These are phyloP conservation scores for Drosophila pseudoobscura DNA, from an alignment of 1,140 invertebrate genomes.

Conservation along the genomic window DNA sequence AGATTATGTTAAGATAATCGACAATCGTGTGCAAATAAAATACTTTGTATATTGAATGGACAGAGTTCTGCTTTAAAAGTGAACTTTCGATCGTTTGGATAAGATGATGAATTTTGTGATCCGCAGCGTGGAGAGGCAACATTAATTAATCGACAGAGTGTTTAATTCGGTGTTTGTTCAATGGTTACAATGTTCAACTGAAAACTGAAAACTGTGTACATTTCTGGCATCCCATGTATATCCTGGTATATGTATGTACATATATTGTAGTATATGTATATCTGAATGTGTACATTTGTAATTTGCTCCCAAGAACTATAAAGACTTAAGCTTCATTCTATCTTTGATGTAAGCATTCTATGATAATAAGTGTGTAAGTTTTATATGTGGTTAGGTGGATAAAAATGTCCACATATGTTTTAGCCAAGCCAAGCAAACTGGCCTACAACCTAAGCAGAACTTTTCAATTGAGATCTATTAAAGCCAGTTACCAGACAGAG, in stretches of 20 bases:
- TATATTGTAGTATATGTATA: constrained; percentile 20
- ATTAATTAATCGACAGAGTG: constrained; percentile 12
- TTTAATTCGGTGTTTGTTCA: constrained; percentile 32
- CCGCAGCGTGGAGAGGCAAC: constrained; percentile 25
- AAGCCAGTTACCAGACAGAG: constrained; percentile 5
- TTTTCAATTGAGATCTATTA: constrained; percentile 21
- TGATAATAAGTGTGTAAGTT: constrained; percentile 63
- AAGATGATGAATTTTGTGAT: constrained; percentile 41
- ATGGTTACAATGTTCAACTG: constrained; percentile 25
- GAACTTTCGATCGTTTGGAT: constrained; percentile 18
- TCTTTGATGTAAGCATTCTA: constrained; percentile 75
- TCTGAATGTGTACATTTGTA: constrained; percentile 60
- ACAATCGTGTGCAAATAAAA: constrained; percentile 37
- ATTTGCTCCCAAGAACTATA: constrained; percentile 66
- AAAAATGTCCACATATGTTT: constrained; percentile 29
- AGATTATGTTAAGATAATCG: constrained; percentile 51
- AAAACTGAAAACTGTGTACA: constrained; percentile 56
- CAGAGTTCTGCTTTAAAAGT: constrained; percentile 39
- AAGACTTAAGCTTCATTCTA: constrained; percentile 81
- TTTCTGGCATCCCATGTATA: constrained; percentile 38
- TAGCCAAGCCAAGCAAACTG: constrained; percentile 36
- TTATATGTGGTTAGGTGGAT: constrained; percentile 45
- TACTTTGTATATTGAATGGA: constrained; percentile 19
- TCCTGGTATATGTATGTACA: constrained; percentile 38
- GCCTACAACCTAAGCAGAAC: constrained; percentile 31